A percentile compares a stretch with the other conserved stretches of the same genome.
Conservation (phyloP, 2,797 vertebrate genomes). For the Sebastes cheni region DNA sequence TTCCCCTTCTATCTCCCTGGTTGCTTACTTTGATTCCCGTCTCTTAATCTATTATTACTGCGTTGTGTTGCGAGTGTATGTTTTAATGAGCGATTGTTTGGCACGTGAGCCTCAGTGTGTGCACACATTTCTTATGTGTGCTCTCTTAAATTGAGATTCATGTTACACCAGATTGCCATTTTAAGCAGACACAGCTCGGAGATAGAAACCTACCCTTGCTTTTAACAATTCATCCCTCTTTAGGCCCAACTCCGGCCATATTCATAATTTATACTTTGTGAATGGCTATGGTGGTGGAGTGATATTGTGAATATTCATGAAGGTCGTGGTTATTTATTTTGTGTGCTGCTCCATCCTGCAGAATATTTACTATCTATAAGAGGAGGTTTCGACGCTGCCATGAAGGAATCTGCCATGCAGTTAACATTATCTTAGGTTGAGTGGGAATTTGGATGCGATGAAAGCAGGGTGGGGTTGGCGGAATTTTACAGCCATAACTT, state of each 20-base stretch:
- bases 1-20: not conserved
- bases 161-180: slow-evolving; percentile 9
- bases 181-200: not conserved
- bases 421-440: slow-evolving; percentile 48
- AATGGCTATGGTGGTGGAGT: slow-evolving; percentile 43
- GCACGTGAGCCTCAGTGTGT: not conserved
- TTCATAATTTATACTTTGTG: slow-evolving; percentile 69
- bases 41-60: slow-evolving; percentile 3
- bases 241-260: not conserved
- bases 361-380: slow-evolving; percentile 1
- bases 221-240: slow-evolving; percentile 9
- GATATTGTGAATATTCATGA: slow-evolving; percentile 57
- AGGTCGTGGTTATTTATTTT: slow-evolving; percentile 43
- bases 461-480: slow-evolving; percentile 41
- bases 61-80: not conserved
- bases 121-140: slow-evolving; percentile 14
- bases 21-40: not conserved
- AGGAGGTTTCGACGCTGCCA: not conserved
- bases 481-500: slow-evolving; percentile 34
- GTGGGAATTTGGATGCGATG: slow-evolving; percentile 28
- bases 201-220: slow-evolving; percentile 20
- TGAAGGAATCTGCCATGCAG: slow-evolving; percentile 25
- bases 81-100: not conserved
- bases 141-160: slow-evolving; percentile 25
- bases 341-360: slow-evolving; percentile 12